Evolutionary conservation across 1,140 invertebrate genomes (phyloP), one percentile per base, ranked within the genome.

Genomic region (Diabrotica undecimpunctata): DNA sequence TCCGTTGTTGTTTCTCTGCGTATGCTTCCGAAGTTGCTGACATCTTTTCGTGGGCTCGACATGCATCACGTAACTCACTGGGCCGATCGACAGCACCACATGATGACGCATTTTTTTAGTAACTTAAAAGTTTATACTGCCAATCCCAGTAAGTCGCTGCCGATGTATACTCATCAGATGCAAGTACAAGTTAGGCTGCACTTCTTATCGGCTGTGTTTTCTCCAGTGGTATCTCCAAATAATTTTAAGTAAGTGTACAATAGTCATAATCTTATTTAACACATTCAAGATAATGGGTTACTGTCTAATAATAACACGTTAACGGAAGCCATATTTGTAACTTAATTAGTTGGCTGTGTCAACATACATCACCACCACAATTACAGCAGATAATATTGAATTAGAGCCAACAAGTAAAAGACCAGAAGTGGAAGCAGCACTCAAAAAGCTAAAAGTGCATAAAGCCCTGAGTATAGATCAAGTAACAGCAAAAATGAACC

Each of bases 61-160:
- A 91, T 90, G 72, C 89, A 91, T 77, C 83, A 91, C 79, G 82
- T 93, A 66, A 92, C 91, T 0, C 86, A 91, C 73, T 96, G 93
- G 93, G 93, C 94, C 5, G 94, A 97, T 73, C 86, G 88, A 50
- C 90, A 95, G 70, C 88, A 93, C 72, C 85, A 89, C 56, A 95
- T 97, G 94, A 93, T 96, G 90, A 86, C 88, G 10, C 86, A 94
- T 78, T 97, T 97, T 80, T 95, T 97, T 70, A 90, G 90, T 72
- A 94, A 96, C 77, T 77, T 91, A 6, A 53, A 87, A 87, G 83
- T 86, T 41, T 91, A 90, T 67, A 74, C 75, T 58, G 63, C 72
- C 25, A 78, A 77, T 67, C 77, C 73, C 6, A 72, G 69, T 59
- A 75, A 74, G 70, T 66, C 67, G n/a, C 51, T 69, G 63, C 66